Evolutionary conservation across 2,888 invertebrate species (phyloP).

Genomic region (Plagodis dolabraria): DNA sequence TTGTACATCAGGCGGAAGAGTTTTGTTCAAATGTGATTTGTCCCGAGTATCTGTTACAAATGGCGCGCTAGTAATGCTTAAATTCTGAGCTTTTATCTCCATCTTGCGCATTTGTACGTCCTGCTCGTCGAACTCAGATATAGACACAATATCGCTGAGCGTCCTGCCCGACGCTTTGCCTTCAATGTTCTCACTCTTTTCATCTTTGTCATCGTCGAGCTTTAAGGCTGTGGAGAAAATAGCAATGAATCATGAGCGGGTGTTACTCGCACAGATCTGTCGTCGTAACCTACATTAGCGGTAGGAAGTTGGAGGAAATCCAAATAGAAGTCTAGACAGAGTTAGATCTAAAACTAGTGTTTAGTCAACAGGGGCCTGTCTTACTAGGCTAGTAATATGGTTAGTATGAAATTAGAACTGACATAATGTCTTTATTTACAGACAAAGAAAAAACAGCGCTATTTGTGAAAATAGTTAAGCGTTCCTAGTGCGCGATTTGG

Average conservation of each 20-base stretch:
- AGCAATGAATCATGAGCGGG: conserved; percentile 46
- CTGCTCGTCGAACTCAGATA: conserved; percentile 89
- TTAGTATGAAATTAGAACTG: no score
- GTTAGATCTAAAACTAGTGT: conserved; percentile 44
- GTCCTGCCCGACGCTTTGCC: conserved; percentile 88
- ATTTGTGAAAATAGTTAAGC: no score
- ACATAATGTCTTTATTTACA: no score
- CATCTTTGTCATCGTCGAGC: conserved; percentile 82
- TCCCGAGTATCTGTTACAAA: conserved; percentile 50
- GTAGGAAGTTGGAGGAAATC: conserved; percentile 56
- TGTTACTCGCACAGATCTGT: conserved; percentile 36
- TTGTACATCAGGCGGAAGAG: conserved; percentile 66
- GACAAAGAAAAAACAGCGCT: no score
- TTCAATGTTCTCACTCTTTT: conserved; percentile 70
- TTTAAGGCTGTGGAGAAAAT: conserved; percentile 79
- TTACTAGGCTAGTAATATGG: no score
- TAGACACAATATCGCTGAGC: conserved; percentile 89
- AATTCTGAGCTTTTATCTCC: conserved; percentile 67
- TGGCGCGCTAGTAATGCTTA: conserved; percentile 54
- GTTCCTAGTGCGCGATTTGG: no score
- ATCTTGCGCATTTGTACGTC: conserved; percentile 84
- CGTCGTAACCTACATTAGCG: conserved; percentile 49
- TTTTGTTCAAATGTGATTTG: conserved; percentile 56
- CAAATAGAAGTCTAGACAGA: conserved; percentile 48
- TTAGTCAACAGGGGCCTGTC: conserved; percentile 20